Percentiles rank a stretch among this genome's conserved stretches.
Conservation (phyloP, 2,113 vertebrate genomes). For the Leucosticte australis region DNA sequence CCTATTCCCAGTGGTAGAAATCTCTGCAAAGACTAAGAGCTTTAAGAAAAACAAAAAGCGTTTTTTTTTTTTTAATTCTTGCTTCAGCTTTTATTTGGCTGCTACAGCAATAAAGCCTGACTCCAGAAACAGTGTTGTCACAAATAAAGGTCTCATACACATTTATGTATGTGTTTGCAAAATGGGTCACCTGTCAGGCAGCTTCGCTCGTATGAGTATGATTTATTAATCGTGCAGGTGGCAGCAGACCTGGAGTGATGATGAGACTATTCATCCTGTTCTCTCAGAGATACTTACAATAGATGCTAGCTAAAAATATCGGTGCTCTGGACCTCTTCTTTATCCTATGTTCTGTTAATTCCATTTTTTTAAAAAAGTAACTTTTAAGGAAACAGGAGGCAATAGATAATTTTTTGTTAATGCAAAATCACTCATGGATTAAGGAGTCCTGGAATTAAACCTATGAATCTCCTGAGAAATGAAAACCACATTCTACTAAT, state of each 20-base stretch:
- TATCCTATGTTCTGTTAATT: neutral
- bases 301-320: neutral
- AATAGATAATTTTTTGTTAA: slow-evolving; percentile 3
- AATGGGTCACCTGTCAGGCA: neutral
- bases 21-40: neutral
- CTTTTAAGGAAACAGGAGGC: neutral
- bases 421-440: neutral
- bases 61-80: neutral
- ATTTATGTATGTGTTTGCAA: neutral
- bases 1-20: neutral
- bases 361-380: neutral
- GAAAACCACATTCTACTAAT: slow-evolving; percentile 11
- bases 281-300: neutral
- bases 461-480: neutral
- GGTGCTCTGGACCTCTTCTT: neutral
- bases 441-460: slow-evolving; percentile 9
- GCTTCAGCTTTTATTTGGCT: neutral
- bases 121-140: neutral
- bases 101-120: neutral
- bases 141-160: neutral
- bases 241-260: fast-evolving
- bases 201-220: fast-evolving
- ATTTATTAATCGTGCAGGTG: neutral
- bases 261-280: neutral
- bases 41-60: neutral